Percentiles rank a stretch among this genome's conserved stretches.
Evolutionary conservation across 1,140 invertebrate genomes (phyloP).

Genomic region (Diachasmimorpha longicaudata): DNA sequence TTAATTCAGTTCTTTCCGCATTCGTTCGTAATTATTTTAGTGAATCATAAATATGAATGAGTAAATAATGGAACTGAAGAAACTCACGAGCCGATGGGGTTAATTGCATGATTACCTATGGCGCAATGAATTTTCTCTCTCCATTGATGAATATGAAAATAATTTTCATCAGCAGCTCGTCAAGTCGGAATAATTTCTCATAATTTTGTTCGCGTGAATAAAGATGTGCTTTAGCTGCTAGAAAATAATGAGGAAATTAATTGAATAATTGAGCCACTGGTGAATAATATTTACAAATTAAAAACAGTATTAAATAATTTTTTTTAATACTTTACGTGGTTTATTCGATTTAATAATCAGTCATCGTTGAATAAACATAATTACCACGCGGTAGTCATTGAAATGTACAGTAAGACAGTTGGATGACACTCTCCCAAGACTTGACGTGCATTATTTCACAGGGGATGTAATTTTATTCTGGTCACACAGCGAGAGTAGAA

Average conservation of each 20-base stretch:
- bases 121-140: background rate
- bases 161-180: background rate
- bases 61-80: background rate
- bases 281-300: too few relatives aligned
- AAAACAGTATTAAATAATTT: too few relatives aligned
- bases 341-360: background rate
- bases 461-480: conserved; percentile 53
- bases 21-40: background rate
- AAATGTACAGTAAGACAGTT: conserved; percentile 1
- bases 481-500: conserved; percentile 42
- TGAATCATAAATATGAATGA: background rate
- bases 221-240: background rate
- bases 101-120: background rate
- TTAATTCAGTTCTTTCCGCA: background rate
- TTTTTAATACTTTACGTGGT: too few relatives aligned
- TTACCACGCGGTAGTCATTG: background rate
- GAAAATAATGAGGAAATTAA: background rate
- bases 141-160: background rate
- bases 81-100: background rate
- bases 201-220: background rate
- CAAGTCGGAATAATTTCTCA: background rate
- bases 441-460: conserved; percentile 44
- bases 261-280: background rate
- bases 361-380: background rate
- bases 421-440: conserved; percentile 48